phyloP scores from a whole-genome alignment of 2,797 vertebrate genomes.

The Anabas testudineus region DNA sequence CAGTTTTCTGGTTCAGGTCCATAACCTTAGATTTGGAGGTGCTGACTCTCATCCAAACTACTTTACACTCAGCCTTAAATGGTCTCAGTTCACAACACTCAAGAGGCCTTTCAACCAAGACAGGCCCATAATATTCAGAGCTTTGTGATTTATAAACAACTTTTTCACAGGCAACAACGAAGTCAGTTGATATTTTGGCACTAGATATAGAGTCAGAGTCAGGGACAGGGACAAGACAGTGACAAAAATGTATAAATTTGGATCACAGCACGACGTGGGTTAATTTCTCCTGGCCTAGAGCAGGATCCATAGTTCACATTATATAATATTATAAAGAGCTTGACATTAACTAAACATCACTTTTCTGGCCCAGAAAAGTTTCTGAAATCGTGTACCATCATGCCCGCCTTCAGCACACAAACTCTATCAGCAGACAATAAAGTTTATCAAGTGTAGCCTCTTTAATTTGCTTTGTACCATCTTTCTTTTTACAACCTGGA shows the following conservation, averaged over 20 bases:
- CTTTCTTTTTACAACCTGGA: conserved; percentile 25
- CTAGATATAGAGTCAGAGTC: too few species aligned
- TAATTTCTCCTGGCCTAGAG: too few species aligned
- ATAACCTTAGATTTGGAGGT: background rate
- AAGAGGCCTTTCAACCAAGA: background rate
- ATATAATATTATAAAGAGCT: background rate
- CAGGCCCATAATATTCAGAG: background rate
- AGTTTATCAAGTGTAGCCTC: conserved; percentile 52
- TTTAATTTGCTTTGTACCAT: conserved; percentile 53
- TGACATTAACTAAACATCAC: background rate
- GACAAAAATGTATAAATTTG: too few species aligned
- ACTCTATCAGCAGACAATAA: conserved; percentile 48
- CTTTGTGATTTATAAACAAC: background rate
- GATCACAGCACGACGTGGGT: too few species aligned
- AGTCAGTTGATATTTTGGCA: too few species aligned
- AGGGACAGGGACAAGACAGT: background rate
- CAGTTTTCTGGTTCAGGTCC: background rate
- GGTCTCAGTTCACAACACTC: background rate
- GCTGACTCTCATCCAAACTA: background rate
- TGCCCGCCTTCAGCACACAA: conserved; percentile 29
- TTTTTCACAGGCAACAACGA: too few species aligned
- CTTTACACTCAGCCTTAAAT: background rate
- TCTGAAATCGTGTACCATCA: conserved; percentile 12
- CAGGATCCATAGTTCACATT: too few species aligned
- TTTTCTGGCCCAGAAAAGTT: background rate